Conservation (phyloP, 2,113 vertebrate species). For the Hypomesus transpacificus region DNA sequence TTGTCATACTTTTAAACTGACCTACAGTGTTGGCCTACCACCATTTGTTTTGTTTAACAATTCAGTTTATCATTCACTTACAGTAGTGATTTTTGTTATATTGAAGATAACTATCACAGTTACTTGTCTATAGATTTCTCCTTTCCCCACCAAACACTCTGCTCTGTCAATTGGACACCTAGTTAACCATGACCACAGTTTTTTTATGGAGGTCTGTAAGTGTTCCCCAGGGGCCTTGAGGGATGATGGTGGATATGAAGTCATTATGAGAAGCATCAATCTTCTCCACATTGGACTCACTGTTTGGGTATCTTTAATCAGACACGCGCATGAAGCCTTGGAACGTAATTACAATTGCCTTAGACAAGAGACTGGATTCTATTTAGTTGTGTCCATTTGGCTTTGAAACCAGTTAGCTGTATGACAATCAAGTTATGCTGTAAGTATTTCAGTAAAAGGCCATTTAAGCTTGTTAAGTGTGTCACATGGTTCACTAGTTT, state of each 20-base stretch:
- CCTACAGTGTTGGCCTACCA: background rate
- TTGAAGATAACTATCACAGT: background rate
- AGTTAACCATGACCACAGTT: constrained; percentile 15
- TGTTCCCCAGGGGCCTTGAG: constrained; percentile 35
- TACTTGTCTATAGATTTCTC: no score
- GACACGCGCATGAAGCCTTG: constrained; percentile 6
- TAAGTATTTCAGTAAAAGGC: background rate
- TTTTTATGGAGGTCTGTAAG: constrained; percentile 35
- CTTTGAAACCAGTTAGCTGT: constrained; percentile 3
- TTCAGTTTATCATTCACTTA: background rate
- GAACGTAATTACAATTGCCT: background rate
- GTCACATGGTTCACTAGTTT: background rate
- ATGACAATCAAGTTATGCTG: background rate
- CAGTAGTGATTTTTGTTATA: background rate
- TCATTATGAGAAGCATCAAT: constrained; percentile 47
- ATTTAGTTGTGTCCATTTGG: constrained; percentile 14
- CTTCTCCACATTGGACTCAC: constrained; percentile 15
- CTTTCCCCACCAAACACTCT: no score
- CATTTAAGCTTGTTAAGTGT: background rate
- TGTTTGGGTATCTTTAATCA: constrained; percentile 29
- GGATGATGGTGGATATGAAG: constrained; percentile 49
- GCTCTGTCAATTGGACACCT: constrained; percentile 1
- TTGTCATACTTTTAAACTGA: no score
- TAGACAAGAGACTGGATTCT: constrained; percentile 17
- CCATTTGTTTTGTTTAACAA: background rate